These are phyloP conservation scores for Brienomyrus longianalis DNA, from an alignment of 2,113 vertebrate species.

Conservation along the genomic window DNA sequence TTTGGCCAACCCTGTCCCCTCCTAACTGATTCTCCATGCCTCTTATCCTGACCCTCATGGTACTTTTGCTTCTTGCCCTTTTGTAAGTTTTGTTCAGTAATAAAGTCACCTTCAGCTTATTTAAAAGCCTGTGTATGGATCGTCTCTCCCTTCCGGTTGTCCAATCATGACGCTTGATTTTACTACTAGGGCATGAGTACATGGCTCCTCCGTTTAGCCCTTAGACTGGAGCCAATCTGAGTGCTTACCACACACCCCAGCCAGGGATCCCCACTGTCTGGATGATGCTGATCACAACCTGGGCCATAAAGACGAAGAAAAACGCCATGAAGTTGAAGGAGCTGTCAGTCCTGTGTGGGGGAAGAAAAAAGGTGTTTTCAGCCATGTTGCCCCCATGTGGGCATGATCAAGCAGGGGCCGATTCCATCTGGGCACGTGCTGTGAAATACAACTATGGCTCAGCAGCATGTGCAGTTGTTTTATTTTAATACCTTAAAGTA, in stretches of 20 bases:
- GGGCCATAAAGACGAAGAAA: conserved; percentile 97
- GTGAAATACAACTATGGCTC: neutral
- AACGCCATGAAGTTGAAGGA: conserved; percentile 99
- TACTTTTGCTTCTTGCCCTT: neutral
- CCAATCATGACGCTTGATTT: neutral
- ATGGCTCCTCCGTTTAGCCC: neutral
- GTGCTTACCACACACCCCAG: conserved; percentile 94
- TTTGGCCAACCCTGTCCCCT: neutral
- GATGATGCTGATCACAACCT: conserved; percentile 90
- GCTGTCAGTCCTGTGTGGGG: conserved; percentile 78
- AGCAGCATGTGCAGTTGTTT: neutral
- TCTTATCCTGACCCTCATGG: neutral
- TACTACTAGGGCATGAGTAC: neutral
- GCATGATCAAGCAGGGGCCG: neutral
- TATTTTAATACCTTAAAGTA: neutral
- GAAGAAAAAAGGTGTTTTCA: neutral
- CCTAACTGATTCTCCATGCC: neutral
- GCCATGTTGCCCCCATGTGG: neutral
- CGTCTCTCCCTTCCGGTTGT: neutral
- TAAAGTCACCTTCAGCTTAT: neutral
- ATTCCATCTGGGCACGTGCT: neutral
- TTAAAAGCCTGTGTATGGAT: neutral
- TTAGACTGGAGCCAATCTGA: neutral
- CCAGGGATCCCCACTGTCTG: conserved; percentile 93
- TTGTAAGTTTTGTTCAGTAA: neutral